Percentiles rank a stretch among this genome's conserved stretches.
These are phyloP conservation scores for Aepyceros melampus DNA, from an alignment of 2,113 vertebrate genomes.

Conservation along the genomic window DNA sequence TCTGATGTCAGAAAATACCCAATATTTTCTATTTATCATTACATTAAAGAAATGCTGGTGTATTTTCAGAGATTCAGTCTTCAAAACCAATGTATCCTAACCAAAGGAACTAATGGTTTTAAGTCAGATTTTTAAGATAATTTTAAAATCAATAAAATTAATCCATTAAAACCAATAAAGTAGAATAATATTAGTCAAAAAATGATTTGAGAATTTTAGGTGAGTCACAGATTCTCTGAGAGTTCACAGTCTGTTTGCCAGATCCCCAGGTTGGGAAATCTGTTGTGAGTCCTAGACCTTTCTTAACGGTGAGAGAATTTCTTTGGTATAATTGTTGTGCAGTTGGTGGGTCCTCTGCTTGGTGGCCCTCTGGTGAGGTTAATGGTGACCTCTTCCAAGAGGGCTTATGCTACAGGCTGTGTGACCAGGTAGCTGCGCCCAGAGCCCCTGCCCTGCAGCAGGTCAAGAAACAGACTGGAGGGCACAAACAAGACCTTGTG, in stretches of 20 bases:
- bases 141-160: neutral
- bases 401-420: too few species aligned
- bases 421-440: too few species aligned
- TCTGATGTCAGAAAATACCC: neutral
- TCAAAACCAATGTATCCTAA: neutral
- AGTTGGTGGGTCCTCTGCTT: neutral
- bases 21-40: neutral
- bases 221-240: neutral
- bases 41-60: neutral
- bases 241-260: neutral
- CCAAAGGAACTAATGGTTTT: neutral
- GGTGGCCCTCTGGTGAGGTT: too few species aligned
- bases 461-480: too few species aligned
- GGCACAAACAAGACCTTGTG: too few species aligned
- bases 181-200: neutral
- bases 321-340: neutral
- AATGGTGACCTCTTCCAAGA: too few species aligned
- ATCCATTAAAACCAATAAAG: neutral
- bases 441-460: too few species aligned
- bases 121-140: conserved; percentile 3
- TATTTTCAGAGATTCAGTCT: neutral
- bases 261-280: neutral
- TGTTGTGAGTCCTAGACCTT: neutral
- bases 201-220: neutral
- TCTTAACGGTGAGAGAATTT: neutral